Base-by-base conservation (phyloP, 2,888 invertebrate genomes). In the Gisinianus flammeolus region DNA sequence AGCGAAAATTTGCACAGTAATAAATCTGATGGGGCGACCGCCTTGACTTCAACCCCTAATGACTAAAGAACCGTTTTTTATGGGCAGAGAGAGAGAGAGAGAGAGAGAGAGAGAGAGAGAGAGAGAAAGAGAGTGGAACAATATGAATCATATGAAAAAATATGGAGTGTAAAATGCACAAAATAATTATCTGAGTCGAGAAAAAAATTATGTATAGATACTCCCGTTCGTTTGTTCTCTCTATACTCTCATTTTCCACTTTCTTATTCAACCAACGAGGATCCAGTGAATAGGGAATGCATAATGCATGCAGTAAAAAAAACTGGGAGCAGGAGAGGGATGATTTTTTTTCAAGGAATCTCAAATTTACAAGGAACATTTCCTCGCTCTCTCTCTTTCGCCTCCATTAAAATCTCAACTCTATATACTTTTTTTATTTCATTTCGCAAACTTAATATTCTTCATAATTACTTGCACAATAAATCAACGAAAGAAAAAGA, bases 1-100 rank as follows among this genome's bases (percentile, higher is more conserved):
- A 54, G 58, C 58, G 33, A 72, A 72, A 72, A 72, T 72, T 72
- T 72, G 72, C 72, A 72, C n/a, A 30, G 72, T 54, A 72, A 72
- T 72, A 72, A 72, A 72, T 72, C 72, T 72, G 33, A n/a, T 72
- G 72, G 72, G 72, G 31, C 10, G 58, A 54, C 10, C 4, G 33
- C 24, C 28, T 44, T 44, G 44, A 44, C 44, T 44, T 44, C 28
- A 30, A 24, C 44, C 26, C 22, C 31, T 72, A 72, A 72, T 72
- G 72, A 56, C 58, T 72, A n/a, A 54, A 33, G 33, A 62, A 54
- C 33, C 31, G 58, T 58, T 72, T 72, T 72, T 72, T 72, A 69
- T 72, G 56, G 28, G 62, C 12, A 62, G 58, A n/a, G 8, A 58
- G 8, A n/a, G 22, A n/a, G 22, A 22, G 58, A 3, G 22, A 58